Evolutionary conservation across 2,888 invertebrate genomes (phyloP).

Genomic region (Plusia festucae): DNA sequence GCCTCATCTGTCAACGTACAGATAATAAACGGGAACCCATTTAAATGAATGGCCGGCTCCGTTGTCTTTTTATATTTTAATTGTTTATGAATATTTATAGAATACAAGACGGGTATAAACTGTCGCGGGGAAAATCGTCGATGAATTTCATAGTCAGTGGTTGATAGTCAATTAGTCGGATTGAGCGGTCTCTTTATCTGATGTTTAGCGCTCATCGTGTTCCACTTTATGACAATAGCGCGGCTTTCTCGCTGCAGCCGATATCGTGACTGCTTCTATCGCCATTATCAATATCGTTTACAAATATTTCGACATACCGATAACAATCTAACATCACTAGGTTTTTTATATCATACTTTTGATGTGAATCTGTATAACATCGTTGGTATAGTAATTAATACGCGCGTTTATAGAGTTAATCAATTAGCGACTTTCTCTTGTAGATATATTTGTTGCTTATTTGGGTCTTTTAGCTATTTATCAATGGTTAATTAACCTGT

Average conservation of each 20-base stretch:
- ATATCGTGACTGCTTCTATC: constrained; percentile 76
- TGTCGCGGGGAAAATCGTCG: constrained; percentile 37
- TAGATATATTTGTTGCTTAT: constrained; percentile 19
- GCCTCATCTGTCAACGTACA: constrained; percentile 34
- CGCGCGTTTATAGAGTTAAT: constrained; percentile 24
- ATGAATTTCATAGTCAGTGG: constrained; percentile 44
- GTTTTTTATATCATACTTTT: constrained; percentile 35
- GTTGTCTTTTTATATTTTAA: constrained; percentile 47
- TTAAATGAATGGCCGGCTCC: constrained; percentile 50
- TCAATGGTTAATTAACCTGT: constrained; percentile 30
- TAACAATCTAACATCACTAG: constrained; percentile 70
- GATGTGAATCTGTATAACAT: constrained; percentile 25
- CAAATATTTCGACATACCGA: constrained; percentile 87
- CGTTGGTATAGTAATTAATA: constrained; percentile 36
- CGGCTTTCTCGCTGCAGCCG: constrained; percentile 63
- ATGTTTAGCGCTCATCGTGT: constrained; percentile 69
- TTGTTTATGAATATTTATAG: constrained; percentile 53
- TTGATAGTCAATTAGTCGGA: constrained; percentile 66
- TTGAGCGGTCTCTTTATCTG: constrained; percentile 67
- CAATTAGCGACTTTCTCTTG: constrained; percentile 38
- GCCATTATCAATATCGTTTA: constrained; percentile 81
- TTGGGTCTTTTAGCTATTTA: constrained; percentile 37
- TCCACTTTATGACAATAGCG: constrained; percentile 73
- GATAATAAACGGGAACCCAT: constrained; percentile 43
- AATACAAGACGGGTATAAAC: constrained; percentile 30